phyloP scores from a whole-genome alignment of 2,888 invertebrate genomes.

The Cheilosia scutellata region DNA sequence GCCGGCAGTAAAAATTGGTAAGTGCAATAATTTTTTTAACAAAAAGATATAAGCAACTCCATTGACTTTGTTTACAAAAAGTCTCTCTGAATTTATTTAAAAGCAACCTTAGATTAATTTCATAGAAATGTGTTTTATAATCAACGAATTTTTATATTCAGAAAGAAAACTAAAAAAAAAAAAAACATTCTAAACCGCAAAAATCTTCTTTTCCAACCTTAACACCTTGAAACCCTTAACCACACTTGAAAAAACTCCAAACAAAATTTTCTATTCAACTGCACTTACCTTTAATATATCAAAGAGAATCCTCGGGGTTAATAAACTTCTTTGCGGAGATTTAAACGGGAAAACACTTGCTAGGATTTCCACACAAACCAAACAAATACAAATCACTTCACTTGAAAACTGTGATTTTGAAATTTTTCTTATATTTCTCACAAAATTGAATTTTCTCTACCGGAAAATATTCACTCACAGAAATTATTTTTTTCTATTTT shows the following conservation, averaged over 20 bases:
- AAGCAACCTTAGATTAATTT: too few relatives aligned
- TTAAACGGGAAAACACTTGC: conserved; percentile 2
- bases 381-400: conserved; percentile 20
- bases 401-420: not conserved
- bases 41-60: too few relatives aligned
- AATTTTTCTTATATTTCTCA: conserved; percentile 1
- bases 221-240: not conserved
- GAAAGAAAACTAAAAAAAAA: too few relatives aligned
- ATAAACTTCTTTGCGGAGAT: not conserved
- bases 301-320: conserved; percentile 38
- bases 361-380: not conserved
- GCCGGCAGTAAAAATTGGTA: too few relatives aligned
- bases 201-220: not conserved
- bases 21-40: too few relatives aligned
- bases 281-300: conserved; percentile 33
- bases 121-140: too few relatives aligned
- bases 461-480: conserved; percentile 20
- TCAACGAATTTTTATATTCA: too few relatives aligned
- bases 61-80: too few relatives aligned
- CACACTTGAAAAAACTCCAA: not conserved
- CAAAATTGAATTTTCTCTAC: conserved; percentile 6
- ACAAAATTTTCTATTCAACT: not conserved
- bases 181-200: too few relatives aligned
- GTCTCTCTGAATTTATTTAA: too few relatives aligned
- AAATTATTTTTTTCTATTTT: not conserved